Percentiles rank a stretch among this genome's conserved stretches.
Conservation (phyloP, 2,888 invertebrate genomes). For the Villa cingulata region DNA sequence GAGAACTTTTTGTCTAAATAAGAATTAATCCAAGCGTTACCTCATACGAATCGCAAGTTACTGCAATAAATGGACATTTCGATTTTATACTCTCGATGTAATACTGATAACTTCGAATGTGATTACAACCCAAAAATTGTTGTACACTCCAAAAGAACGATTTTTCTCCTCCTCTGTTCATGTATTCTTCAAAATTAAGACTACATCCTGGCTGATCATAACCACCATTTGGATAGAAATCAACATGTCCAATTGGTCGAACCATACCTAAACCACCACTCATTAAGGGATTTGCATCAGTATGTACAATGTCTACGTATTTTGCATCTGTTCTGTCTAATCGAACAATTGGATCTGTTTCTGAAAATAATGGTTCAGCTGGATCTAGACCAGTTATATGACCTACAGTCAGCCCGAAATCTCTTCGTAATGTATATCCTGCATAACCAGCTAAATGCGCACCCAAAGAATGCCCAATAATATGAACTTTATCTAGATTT, state of each 20-base stretch:
- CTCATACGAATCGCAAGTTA: constrained; percentile 67
- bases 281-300: constrained; percentile 67
- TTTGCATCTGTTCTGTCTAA: constrained; percentile 75
- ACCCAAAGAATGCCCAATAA: constrained; percentile 77
- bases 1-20: neutral
- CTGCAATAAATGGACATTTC: constrained; percentile 60
- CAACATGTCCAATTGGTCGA: constrained; percentile 73
- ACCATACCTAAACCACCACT: constrained; percentile 66
- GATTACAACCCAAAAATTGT: constrained; percentile 63
- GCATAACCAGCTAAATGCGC: constrained; percentile 74
- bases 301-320: constrained; percentile 83
- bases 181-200: constrained; percentile 46
- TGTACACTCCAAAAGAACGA: constrained; percentile 46
- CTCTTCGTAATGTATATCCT: constrained; percentile 59
- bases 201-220: constrained; percentile 60
- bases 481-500: constrained; percentile 55
- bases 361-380: constrained; percentile 80
- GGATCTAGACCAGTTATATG: constrained; percentile 83
- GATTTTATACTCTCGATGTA: constrained; percentile 73
- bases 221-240: constrained; percentile 87
- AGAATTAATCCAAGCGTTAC: too few species aligned
- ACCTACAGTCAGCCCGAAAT: constrained; percentile 55
- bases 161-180: constrained; percentile 44
- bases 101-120: constrained; percentile 68
- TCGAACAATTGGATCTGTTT: constrained; percentile 64